These are phyloP conservation scores for Thalassoma bifasciatum DNA, from an alignment of 2,113 vertebrate species.

Conservation along the genomic window DNA sequence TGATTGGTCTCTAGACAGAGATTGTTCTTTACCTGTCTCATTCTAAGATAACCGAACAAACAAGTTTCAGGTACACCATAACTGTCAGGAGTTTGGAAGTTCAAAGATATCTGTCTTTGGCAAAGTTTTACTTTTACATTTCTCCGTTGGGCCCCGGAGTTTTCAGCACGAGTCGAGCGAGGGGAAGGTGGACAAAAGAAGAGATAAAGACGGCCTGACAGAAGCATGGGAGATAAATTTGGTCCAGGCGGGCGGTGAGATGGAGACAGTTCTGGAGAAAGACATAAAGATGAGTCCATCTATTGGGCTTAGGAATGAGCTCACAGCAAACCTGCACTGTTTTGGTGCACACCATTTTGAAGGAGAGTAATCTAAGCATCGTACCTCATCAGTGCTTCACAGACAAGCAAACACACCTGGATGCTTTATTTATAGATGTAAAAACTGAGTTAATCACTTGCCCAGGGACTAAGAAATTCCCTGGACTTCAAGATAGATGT, in stretches of 20 bases:
- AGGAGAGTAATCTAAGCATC: conserved; percentile 28
- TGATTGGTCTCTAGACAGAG: neutral
- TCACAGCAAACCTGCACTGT: conserved; percentile 34
- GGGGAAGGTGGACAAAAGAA: conserved; percentile 47
- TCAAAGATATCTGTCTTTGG: conserved; percentile 41
- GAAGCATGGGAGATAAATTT: conserved; percentile 62
- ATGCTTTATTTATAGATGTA: conserved; percentile 24
- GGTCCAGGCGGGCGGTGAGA: conserved; percentile 33
- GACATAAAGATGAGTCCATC: conserved; percentile 42
- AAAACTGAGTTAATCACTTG: conserved; percentile 10
- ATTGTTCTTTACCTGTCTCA: conserved; percentile 9
- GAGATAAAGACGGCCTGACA: conserved; percentile 59
- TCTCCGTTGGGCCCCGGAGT: conserved; percentile 31
- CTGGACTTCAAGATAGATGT: conserved; percentile 6
- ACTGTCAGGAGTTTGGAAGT: conserved; percentile 29
- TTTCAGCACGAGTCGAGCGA: conserved; percentile 33
- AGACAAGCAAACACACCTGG: neutral
- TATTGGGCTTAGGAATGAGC: conserved; percentile 20
- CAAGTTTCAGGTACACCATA: neutral
- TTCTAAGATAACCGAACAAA: conserved; percentile 28
- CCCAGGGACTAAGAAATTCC: conserved; percentile 10
- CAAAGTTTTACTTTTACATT: conserved; percentile 54
- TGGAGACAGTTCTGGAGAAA: conserved; percentile 33
- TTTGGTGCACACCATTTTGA: conserved; percentile 26
- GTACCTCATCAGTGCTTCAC: conserved; percentile 12